Base-by-base conservation (phyloP, 2,113 vertebrate species). In the Maccullochella peelii region DNA sequence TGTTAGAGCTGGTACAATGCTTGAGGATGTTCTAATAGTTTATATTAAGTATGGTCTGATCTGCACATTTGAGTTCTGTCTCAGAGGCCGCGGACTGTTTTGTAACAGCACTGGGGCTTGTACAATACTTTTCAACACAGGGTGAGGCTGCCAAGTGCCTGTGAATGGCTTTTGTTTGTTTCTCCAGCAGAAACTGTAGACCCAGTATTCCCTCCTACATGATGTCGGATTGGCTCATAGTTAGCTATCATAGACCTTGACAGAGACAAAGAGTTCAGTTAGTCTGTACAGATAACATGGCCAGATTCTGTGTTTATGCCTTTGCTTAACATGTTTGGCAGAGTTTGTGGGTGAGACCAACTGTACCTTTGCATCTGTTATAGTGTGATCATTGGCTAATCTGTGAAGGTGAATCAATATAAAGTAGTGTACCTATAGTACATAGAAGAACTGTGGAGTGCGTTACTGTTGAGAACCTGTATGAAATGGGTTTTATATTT, bases 221-320 rank as follows among this genome's bases (percentile, higher is more conserved):
- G 87, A 93, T 93, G 92, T 89, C 84, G 14, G 16, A 91, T 72
- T 94, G 93, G 94, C 74, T 96, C 95, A 95, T 49, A 89, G 94
- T 92, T 91, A 67, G 88, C 88, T 92, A 84, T 91, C 88, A 77
- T 18, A 81, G 81, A 88, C 79, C 85, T 86, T 92, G 82, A 91
- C 84, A 76, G 66, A 87, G 77, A 75, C 86, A 76, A 86, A 90
- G 62, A 65, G 49, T 71, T 86, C 71, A 55, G 12, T 89, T 73
- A 85, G 61, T 86, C 42, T 69, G 47, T 33, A 40, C 47, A 83
- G 88, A 92, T 79, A 82, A 73, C n/a, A 42, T n/a, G 2, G 52
- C 21, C 14, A 20, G 52, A 82, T 78, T 33, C 49, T 79, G 57
- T 84, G 65, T 82, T 73, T 76, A 20, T 47, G 52, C 33, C 36